A percentile compares a stretch with the other conserved stretches of the same genome.
These are phyloP conservation scores for Aphelinus certus DNA, from an alignment of 1,140 invertebrate genomes.

Conservation along the genomic window DNA sequence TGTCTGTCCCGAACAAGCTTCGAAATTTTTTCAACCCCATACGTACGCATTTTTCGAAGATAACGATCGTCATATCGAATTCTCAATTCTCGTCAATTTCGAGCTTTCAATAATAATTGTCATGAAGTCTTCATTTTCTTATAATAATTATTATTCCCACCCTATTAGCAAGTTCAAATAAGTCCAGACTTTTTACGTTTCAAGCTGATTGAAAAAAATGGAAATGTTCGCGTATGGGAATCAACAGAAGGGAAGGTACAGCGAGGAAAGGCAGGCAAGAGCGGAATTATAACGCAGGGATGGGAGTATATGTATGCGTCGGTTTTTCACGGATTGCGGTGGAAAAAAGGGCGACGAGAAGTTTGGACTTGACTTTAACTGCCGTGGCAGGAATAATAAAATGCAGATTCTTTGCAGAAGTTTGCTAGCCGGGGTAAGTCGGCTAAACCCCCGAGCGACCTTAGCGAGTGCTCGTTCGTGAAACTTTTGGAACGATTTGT, in stretches of 20 bases:
- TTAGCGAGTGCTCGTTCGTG: slow-evolving; percentile 14
- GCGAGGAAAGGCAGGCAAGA: neutral
- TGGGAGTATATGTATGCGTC: neutral
- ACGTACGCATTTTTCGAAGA: neutral
- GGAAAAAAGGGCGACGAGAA: slow-evolving; percentile 23
- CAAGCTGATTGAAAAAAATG: too few relatives aligned
- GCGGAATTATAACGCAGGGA: slow-evolving; percentile 23
- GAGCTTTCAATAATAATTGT: too few relatives aligned
- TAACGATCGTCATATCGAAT: too few relatives aligned
- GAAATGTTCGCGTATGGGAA: too few relatives aligned
- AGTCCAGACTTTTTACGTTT: too few relatives aligned
- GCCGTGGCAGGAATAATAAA: slow-evolving; percentile 60
- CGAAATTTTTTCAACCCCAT: neutral
- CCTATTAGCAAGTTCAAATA: too few relatives aligned
- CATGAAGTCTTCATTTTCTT: too few relatives aligned
- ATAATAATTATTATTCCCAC: too few relatives aligned
- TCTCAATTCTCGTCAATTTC: too few relatives aligned
- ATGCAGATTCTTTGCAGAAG: slow-evolving; percentile 52
- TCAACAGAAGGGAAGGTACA: neutral
- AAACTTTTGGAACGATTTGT: slow-evolving; percentile 40
- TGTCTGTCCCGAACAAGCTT: slow-evolving; percentile 4
- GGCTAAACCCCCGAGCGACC: slow-evolving; percentile 20
- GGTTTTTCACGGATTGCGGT: slow-evolving; percentile 18
- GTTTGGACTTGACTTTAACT: slow-evolving; percentile 49
- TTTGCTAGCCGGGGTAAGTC: slow-evolving; percentile 20